phyloP scores from a whole-genome alignment of 2,113 vertebrate genomes.

The Mola mola region DNA sequence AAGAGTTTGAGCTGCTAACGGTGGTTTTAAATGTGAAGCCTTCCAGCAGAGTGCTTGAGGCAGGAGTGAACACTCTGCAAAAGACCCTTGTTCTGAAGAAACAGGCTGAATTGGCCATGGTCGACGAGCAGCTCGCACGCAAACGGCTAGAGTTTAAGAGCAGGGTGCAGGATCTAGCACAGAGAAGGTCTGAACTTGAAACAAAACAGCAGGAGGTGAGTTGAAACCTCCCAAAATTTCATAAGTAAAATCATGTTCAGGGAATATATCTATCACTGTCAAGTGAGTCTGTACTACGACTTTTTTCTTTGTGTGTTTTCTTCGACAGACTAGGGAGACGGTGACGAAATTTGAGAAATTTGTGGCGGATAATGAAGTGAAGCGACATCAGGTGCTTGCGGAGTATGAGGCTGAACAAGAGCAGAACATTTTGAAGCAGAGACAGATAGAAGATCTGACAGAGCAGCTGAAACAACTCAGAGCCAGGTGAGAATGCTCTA shows the following conservation, averaged over 20 bases:
- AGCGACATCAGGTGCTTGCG: conserved; percentile 67
- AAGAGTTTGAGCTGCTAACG: background rate
- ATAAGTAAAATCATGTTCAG: background rate
- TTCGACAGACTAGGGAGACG: conserved; percentile 71
- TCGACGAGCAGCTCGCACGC: conserved; percentile 70
- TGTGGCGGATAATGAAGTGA: conserved; percentile 76
- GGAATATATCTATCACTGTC: background rate
- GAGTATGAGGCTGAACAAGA: conserved; percentile 72
- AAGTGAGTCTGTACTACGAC: too few relatives aligned
- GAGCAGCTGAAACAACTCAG: conserved; percentile 69
- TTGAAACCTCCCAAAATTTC: background rate
- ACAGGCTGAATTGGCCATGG: conserved; percentile 70
- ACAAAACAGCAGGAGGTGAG: conserved; percentile 76
- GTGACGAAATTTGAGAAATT: conserved; percentile 77
- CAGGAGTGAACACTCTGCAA: conserved; percentile 76
- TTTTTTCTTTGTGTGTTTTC: conserved; percentile 1
- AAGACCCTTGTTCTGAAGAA: conserved; percentile 79
- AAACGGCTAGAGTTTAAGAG: conserved; percentile 78
- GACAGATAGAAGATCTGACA: conserved; percentile 71
- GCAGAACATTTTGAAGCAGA: conserved; percentile 71
- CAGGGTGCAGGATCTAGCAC: conserved; percentile 56
- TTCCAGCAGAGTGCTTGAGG: conserved; percentile 65
- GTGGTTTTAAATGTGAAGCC: conserved; percentile 45
- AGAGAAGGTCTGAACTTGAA: conserved; percentile 69
- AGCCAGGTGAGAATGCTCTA: conserved; percentile 68